Conservation (phyloP, 1,140 invertebrate genomes). For the Papilio helenus region DNA sequence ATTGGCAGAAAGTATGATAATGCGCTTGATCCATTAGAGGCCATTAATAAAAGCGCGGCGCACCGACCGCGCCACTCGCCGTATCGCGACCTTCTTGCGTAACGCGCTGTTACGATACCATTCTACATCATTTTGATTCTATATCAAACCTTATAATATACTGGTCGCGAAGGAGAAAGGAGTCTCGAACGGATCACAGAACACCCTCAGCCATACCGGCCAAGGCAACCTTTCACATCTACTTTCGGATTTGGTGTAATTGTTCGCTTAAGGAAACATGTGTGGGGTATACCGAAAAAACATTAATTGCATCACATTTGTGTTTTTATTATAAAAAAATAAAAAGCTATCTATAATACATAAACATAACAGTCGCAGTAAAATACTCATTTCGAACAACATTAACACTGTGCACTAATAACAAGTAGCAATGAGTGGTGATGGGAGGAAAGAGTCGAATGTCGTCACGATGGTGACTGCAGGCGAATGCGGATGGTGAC, state of each 20-base stretch:
- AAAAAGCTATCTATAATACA: constrained; percentile 78
- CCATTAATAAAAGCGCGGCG: constrained; percentile 47
- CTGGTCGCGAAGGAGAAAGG: constrained; percentile 60
- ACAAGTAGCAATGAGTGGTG: constrained; percentile 73
- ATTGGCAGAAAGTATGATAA: constrained; percentile 50
- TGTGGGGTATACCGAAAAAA: constrained; percentile 60
- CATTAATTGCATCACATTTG: constrained; percentile 69
- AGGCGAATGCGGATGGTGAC: constrained; percentile 60
- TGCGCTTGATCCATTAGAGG: constrained; percentile 64
- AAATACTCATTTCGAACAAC: constrained; percentile 72
- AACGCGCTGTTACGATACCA: constrained; percentile 51
- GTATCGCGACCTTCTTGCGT: constrained; percentile 50
- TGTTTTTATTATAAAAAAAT: constrained; percentile 78
- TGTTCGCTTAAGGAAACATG: constrained; percentile 45
- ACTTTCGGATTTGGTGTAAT: constrained; percentile 71
- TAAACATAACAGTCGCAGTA: constrained; percentile 78
- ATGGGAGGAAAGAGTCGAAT: constrained; percentile 54
- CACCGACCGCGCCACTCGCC: constrained; percentile 22
- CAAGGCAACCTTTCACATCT: constrained; percentile 70
- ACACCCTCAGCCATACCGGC: constrained; percentile 48
- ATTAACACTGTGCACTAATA: constrained; percentile 80
- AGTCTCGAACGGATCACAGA: constrained; percentile 47
- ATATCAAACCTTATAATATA: constrained; percentile 59
- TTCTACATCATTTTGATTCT: constrained; percentile 62
- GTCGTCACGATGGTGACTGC: constrained; percentile 47